Base-by-base conservation (phyloP, 2,113 vertebrate genomes). In the Lanius collurio region DNA sequence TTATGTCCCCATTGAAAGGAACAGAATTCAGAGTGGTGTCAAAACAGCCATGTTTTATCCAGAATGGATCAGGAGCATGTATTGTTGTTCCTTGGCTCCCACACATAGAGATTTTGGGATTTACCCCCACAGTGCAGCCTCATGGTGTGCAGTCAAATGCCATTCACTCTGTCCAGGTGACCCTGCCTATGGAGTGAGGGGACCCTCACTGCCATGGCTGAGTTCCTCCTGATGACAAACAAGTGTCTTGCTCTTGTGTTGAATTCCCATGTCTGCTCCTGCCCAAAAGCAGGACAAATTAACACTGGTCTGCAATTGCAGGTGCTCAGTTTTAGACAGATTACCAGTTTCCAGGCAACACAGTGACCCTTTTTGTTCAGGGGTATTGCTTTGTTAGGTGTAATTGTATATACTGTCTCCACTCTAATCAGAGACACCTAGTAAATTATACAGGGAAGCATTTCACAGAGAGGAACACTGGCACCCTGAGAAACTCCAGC, bases 241-340 rank as follows among this genome's bases (percentile, higher is more conserved):
- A 31, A 83, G 24, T 7, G 33, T 39, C 63, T 73, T 9, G 2
- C 24, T 80, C 68, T 73, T 44, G 41, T 33, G 30, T 46, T 79
- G 56, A 79, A 47, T 33, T 92, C 44, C 44, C 4, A 0, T 64
- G 87, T 65, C 60, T 10, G 6, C 49, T 70, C 13, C 53, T 89
- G 56, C 55, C 87, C 68, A 83, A 89, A 55, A 95, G 96, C 97
- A 98, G 96, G 96, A 95, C 98, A 98, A 97, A 96, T 96, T 96
- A 90, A 96, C 83, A 97, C 1, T 4, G 62, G 55, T 47, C 75
- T 92, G n/a, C 53, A 86, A 56, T 10, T 69, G 52, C 79, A 89
- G 60, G 60, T 26, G 3, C 84, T 96, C 57, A 7, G 77, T 90
- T 88, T 93, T 83, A 90, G 70, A 87, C 13, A 50, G 52, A 70